Evolutionary conservation across 1,140 invertebrate genomes (phyloP).

Genomic region (Laupala kohalensis): DNA sequence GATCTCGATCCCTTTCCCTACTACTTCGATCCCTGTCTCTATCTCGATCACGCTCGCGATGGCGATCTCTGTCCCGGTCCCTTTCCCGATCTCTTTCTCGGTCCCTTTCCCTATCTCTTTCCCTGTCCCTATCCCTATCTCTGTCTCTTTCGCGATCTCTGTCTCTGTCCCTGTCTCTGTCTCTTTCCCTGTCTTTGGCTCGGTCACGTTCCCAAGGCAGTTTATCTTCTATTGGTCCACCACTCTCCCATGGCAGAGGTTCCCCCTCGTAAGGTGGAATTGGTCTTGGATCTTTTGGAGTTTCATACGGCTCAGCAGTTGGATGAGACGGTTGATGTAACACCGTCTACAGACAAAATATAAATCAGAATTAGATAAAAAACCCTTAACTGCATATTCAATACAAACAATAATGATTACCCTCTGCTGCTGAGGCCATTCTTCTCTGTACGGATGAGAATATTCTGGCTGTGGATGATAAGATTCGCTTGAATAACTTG

Average conservation of each 20-base stretch:
- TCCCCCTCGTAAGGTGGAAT: conserved; percentile 9
- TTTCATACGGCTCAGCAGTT: conserved; percentile 23
- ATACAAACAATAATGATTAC: neutral
- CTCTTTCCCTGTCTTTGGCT: conserved; percentile 18
- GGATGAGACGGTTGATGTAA: neutral
- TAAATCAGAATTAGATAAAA: too few species aligned
- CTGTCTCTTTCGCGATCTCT: conserved; percentile 23
- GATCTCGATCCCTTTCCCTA: conserved; percentile 24
- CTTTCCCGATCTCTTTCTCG: conserved; percentile 30
- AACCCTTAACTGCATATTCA: neutral
- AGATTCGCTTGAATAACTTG: conserved; percentile 8
- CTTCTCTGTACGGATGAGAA: conserved; percentile 11
- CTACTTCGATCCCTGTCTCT: conserved; percentile 22
- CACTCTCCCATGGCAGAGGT: conserved; percentile 11
- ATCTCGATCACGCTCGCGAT: conserved; percentile 16
- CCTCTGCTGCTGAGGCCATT: conserved; percentile 12
- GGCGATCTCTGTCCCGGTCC: conserved; percentile 26
- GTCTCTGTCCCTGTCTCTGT: conserved; percentile 22
- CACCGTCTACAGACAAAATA: conserved; percentile 1
- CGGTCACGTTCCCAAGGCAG: conserved; percentile 19
- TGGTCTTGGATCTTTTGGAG: conserved; percentile 42
- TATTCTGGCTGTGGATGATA: conserved; percentile 9
- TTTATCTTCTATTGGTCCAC: conserved; percentile 12
- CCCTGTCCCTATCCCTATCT: conserved; percentile 31
- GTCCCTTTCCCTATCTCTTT: conserved; percentile 30